phyloP scores from a whole-genome alignment of 37 sponge, comb jelly and placozoan genomes.

The Ephydatia muelleri region DNA sequence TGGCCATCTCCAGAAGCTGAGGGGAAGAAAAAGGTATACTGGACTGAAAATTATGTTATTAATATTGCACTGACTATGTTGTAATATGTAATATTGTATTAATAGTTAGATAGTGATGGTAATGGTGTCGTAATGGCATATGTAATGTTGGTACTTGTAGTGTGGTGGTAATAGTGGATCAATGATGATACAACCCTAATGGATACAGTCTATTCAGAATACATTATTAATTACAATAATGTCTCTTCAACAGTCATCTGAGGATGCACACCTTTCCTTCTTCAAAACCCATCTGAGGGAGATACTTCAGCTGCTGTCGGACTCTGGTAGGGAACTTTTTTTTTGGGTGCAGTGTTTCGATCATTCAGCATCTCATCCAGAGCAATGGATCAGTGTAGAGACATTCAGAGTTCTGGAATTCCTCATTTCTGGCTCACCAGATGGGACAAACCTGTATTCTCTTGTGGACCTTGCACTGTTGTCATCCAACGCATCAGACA shows the following conservation, averaged over 20 bases:
- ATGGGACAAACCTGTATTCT: background rate
- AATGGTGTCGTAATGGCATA: background rate
- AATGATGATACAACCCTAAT: too few relatives aligned
- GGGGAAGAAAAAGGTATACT: slow-evolving; percentile 15
- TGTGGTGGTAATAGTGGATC: too few relatives aligned
- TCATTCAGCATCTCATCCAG: background rate
- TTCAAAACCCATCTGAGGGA: slow-evolving; percentile 33
- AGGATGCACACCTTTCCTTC: slow-evolving; percentile 37
- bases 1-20: slow-evolving; percentile 74
- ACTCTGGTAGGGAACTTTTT: slow-evolving; percentile 24
- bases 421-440: slow-evolving; percentile 22
- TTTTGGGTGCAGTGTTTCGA: background rate
- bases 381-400: slow-evolving; percentile 22
- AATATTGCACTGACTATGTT: background rate
- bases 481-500: slow-evolving; percentile 4
- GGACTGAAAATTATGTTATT: too few relatives aligned
- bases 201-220: too few relatives aligned
- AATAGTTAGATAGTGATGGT: background rate
- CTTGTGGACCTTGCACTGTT: slow-evolving; percentile 27
- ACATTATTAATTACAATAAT: background rate
- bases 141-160: too few relatives aligned
- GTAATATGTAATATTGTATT: background rate
- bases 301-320: slow-evolving; percentile 50
- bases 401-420: slow-evolving; percentile 40
- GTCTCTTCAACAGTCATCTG: slow-evolving; percentile 10